Base-by-base conservation (phyloP, 2,888 invertebrate genomes). In the Cantharis flavilabris region DNA sequence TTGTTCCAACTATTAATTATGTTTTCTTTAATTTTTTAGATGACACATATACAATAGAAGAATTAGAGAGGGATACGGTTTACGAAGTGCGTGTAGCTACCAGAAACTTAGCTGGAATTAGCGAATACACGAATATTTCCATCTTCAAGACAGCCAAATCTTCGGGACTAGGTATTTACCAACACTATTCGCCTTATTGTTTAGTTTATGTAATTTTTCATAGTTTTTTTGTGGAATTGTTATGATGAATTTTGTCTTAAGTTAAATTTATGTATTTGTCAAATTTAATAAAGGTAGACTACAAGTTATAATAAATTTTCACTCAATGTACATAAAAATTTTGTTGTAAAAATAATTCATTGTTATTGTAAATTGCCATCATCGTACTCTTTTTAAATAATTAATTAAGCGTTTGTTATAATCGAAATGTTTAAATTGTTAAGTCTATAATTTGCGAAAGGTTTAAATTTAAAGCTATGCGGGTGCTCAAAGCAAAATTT, bases 41-140 rank as follows among this genome's bases (percentile, higher is more conserved):
- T 75, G 89, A 89, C 76, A 89, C 88, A 72, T 91, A 91, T 83
- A 85, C 89, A 4, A 84, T 92, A 64, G 87, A 86, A 14, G 87
- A 89, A 71, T 85, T 92, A 64, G 85, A 88, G 20, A 87, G 88
- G 28, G 88, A 90, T 80, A 91, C 91, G 2, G 88, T 87, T 33
- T 92, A 92, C 82, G 87, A 90, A 76, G 88, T 91, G 77, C 86
- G 90, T 71, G 91, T 90, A 1, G 91, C 92, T 30, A 89, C 91
- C 2, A 88, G 88, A 73, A 92, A 92, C 83, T 85, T 88, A 18
- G 92, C 91, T 10, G 91, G 92, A n/a, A 85, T 89, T 62, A 88
- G 88, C 80, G 84, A 85, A 23, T 88, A 83, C 78, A 85, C 86
- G n/a, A 85, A 86, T 76, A 75, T 80, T 70, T 83, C 85, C 62